Evolutionary conservation across 2,797 vertebrate genomes (phyloP), one percentile per base, ranked within the genome.

Genomic region (Echeneis naucrates): DNA sequence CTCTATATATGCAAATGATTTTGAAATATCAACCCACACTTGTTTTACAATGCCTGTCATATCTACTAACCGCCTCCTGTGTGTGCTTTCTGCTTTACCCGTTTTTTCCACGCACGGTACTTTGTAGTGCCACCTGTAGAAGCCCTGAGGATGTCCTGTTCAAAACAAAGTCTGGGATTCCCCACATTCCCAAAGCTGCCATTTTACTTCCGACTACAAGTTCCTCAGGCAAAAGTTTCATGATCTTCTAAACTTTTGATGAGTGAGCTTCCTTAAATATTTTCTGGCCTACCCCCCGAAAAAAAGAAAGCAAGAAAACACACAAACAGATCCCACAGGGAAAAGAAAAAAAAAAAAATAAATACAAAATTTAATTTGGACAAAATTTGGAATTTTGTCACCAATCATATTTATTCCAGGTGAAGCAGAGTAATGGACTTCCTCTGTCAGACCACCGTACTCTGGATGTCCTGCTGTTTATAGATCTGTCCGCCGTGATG

Each of bases 151-250:
- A 84, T 27, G 44, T 24, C 54, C 52, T 58, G 64, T 57, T 68
- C 54, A 78, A 69, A 82, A 82, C 75, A 84, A 84, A 79, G 64
- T 73, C 64, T 72, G 88, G 91, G 90, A 92, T 93, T 92, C 71
- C 92, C 91, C 87, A 53, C 82, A 92, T 93, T 93, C 87, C 85
- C 62, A 59, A 63, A 78, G 9, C 38, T 48, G 14, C 79, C 77
- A 57, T 68, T 81, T 72, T 44, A 78, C 83, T 87, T 68, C 84
- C 75, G 19, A 74, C 47, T 61, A 61, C 62, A 72, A 88, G 70
- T 83, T 53, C 86, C 84, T 81, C 48, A 9, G 78, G 84, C 67
- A 23, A 58, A 69, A 72, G 68, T 47, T 66, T 75, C 63, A 75
- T 8, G 61, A 75, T 67, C 44, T 55, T 37, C 26, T 33, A 42